Base-by-base conservation (phyloP, 2,888 invertebrate genomes). In the Agonopterix alstromeriana region DNA sequence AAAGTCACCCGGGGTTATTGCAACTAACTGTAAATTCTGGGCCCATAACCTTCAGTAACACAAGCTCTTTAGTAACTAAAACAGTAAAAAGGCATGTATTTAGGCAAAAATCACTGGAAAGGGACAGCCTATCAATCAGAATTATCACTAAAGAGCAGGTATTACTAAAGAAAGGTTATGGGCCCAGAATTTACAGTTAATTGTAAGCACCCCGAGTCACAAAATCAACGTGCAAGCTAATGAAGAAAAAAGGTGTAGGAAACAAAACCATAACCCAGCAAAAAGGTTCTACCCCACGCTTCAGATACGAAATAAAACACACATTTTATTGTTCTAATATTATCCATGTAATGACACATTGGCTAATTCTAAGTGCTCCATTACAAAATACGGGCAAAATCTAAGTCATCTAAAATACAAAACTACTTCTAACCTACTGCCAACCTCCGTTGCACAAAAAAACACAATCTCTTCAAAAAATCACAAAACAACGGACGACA, bases 281-380 rank as follows among this genome's bases (percentile, higher is more conserved):
- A 70, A 73, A 71, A 68, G 61, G 56, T 61, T 61, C 61, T 65
- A 65, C 69, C 79, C 78, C 80, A 71, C 79, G 70, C 77, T 66
- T 65, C 61, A 67, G 69, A 66, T 46, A 60, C 52, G 78, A 87
- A 86, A 86, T 86, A 86, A 87, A 86, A 87, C 85, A 86, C 85
- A 85, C 81, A 69, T 50, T 67, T 73, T 77, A 74, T 73, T 77
- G 61, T 85, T 84, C 85, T 86, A 86, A 79, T 77, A 76, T 82
- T 84, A 82, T 78, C 76, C 75, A 83, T 87, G 84, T 87, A 87
- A 87, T 88, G 83, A 85, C 82, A 86, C 82, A 82, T 79, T 65
- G 74, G 73, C 73, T 81, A 82, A 73, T 71, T 67, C 76, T 82
- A 82, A 64, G 85, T 85, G 87, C 86, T 80, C 80, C 75, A 71